Conservation (phyloP, 1,140 invertebrate genomes). For the Melitaea cinxia region DNA sequence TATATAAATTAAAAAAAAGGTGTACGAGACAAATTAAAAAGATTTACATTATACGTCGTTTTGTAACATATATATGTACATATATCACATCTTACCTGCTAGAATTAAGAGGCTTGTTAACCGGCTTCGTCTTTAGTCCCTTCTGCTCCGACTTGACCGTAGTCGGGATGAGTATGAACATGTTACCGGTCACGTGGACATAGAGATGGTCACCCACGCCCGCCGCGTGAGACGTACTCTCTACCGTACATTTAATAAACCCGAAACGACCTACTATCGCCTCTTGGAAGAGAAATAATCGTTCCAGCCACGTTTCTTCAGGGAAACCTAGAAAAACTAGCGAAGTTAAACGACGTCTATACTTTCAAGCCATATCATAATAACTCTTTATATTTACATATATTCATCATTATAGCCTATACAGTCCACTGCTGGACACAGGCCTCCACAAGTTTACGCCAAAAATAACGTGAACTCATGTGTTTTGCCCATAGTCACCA, state of each 20-base stretch:
- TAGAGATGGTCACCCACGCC: constrained; percentile 84
- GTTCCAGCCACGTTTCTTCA: constrained; percentile 87
- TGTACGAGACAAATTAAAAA: too few species aligned
- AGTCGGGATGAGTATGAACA: constrained; percentile 94
- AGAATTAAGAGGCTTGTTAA: constrained; percentile 71
- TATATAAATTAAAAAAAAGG: too few species aligned
- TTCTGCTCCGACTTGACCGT: constrained; percentile 70
- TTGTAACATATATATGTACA: too few species aligned
- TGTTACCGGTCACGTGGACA: constrained; percentile 96
- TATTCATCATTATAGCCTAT: too few species aligned
- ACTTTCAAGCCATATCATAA: too few species aligned
- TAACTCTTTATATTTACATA: too few species aligned
- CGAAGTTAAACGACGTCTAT: too few species aligned
- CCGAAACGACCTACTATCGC: constrained; percentile 91
- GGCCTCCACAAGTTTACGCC: too few species aligned
- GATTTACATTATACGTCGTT: too few species aligned
- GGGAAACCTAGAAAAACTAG: constrained; percentile 84
- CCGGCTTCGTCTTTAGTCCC: constrained; percentile 56
- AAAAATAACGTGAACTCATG: too few species aligned
- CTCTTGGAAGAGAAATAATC: constrained; percentile 92
- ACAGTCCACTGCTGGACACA: too few species aligned
- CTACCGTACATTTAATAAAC: constrained; percentile 90
- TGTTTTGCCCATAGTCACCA: too few species aligned
- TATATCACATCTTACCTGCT: constrained; percentile 63
- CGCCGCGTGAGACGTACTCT: constrained; percentile 80